Base-by-base conservation (phyloP, 1,140 invertebrate genomes). In the Ectropis grisescens region DNA sequence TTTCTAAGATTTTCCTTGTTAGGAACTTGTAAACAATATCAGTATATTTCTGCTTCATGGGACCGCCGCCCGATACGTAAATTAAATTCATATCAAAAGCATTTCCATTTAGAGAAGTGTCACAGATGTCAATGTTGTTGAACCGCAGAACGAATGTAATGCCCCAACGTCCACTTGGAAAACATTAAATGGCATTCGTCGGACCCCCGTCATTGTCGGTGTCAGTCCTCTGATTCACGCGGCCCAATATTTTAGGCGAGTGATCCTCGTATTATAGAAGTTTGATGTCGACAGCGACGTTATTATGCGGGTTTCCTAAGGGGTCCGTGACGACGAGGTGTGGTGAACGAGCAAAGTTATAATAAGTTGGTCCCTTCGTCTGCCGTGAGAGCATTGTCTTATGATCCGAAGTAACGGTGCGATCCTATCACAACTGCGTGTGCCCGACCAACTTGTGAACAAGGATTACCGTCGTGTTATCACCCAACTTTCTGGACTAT, bases 321-420 rank as follows among this genome's bases (percentile, higher is more conserved):
- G 38, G 45, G 37, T 31, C 48, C 42, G 47, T 51, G 49, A 50
- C 52, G 45, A 44, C 50, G 64, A 72, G 64, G 60, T 67, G 56
- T 52, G 54, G 56, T 41, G 56, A 65, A 67, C 56, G 58, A 65
- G 58, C 57, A 56, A 78, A 78, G 60, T 78, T 74, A 74, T 74
- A 66, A 71, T 78, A 74, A 78, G 48, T 74, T 71, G 41, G 49
- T 51, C 53, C 46, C 41, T 39, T 42, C 39, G n/a, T 47, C 37
- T 29, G 32, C 24, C 28, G 43, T 19, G 46, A 41, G 50, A 58
- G 45, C 48, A 64, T 64, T 68, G 53, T 61, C 54, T 62, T 62
- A 50, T 52, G 53, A 60, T 59, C 50, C 58, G 51, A 44, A 46
- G 52, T 55, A 47, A 57, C 41, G 36, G 37, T 29, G 29, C 29